phyloP scores from a whole-genome alignment of 2,888 invertebrate genomes.

The Heteromyza rotundicornis region DNA sequence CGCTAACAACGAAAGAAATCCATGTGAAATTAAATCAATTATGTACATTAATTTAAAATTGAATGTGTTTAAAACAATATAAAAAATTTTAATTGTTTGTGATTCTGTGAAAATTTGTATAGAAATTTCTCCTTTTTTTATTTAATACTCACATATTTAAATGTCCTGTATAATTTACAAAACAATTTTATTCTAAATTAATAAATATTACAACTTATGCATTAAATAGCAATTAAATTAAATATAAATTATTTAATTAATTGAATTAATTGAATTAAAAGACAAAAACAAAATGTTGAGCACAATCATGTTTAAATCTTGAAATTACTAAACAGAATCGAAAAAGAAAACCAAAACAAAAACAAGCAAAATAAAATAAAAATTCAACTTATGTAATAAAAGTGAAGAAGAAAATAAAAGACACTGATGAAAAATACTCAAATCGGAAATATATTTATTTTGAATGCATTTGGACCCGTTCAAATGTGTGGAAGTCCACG shows the following conservation, averaged over 20 bases:
- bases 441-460: too few species aligned
- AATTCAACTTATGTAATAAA: conserved; percentile 8
- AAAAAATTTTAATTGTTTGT: too few species aligned
- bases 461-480: conserved; percentile 30
- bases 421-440: not conserved
- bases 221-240: not conserved
- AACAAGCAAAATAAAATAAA: conserved; percentile 27
- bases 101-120: too few species aligned
- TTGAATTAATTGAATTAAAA: conserved; percentile 25
- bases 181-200: too few species aligned
- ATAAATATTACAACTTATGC: not conserved
- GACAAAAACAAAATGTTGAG: conserved; percentile 53
- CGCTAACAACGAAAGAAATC: conserved; percentile 25
- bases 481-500: too few species aligned
- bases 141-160: too few species aligned
- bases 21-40: too few species aligned
- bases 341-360: conserved; percentile 13
- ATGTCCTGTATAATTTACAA: too few species aligned
- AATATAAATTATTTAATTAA: not conserved
- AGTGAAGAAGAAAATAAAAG: not conserved
- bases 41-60: too few species aligned
- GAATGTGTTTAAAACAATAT: too few species aligned
- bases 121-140: too few species aligned
- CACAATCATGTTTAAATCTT: conserved; percentile 58
- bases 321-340: conserved; percentile 24